Evolutionary conservation across 2,113 vertebrate species (phyloP).

Genomic region (Albula goreensis): DNA sequence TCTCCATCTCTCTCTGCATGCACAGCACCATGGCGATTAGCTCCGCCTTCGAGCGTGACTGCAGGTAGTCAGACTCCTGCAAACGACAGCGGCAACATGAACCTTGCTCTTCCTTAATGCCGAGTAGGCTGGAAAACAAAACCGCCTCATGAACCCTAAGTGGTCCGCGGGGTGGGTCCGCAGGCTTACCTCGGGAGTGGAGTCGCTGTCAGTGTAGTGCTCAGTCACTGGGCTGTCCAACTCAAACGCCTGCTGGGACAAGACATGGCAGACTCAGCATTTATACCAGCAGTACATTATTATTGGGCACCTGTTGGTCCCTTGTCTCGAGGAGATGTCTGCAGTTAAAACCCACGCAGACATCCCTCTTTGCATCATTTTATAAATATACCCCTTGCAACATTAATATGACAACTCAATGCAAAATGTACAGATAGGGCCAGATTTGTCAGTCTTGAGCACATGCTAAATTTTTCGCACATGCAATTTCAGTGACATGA

Average conservation of each 20-base stretch:
- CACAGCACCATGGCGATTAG: constrained; percentile 53
- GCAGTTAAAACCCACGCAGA: too few species aligned
- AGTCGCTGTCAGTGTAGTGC: constrained; percentile 30
- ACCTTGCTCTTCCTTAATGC: background rate
- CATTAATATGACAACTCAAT: too few species aligned
- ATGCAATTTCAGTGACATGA: too few species aligned
- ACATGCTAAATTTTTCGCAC: too few species aligned
- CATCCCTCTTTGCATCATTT: background rate
- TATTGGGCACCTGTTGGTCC: background rate
- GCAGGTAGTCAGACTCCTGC: constrained; percentile 44
- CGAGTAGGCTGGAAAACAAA: constrained; percentile 3
- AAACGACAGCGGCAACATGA: constrained; percentile 19
- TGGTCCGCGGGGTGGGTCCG: background rate
- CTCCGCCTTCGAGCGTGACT: constrained; percentile 46
- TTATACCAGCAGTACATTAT: background rate
- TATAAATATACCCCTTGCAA: too few species aligned
- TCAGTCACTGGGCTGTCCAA: constrained; percentile 33
- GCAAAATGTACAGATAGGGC: too few species aligned
- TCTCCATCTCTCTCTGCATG: constrained; percentile 54
- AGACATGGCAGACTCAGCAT: constrained; percentile 12
- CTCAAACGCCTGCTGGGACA: constrained; percentile 37
- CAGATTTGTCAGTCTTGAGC: too few species aligned
- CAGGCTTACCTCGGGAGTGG: constrained; percentile 35
- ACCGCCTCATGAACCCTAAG: background rate
- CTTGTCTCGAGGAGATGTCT: background rate